A percentile compares a stretch with the other conserved stretches of the same genome.
These are phyloP conservation scores for Lutjanus campechanus DNA, from an alignment of 2,797 vertebrate genomes.

Conservation along the genomic window DNA sequence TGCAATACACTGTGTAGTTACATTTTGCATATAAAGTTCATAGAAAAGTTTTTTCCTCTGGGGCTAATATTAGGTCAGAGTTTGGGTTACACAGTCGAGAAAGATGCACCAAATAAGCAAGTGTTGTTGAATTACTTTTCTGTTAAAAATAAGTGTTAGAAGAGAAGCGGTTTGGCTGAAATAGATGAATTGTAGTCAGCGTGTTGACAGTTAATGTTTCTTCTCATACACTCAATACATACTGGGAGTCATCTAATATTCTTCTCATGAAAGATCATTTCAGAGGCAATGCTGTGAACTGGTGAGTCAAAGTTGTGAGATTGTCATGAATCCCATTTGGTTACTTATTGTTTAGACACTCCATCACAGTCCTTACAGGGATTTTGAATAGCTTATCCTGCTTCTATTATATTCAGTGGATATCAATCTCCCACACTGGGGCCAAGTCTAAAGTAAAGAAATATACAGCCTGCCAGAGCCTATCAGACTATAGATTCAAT, in stretches of 20 bases:
- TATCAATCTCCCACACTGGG: slow-evolving; percentile 66
- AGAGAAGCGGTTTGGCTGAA: slow-evolving; percentile 4
- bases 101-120: background rate
- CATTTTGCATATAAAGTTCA: background rate
- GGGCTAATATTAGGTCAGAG: background rate
- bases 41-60: background rate
- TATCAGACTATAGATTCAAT: slow-evolving; percentile 73
- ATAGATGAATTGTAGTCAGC: slow-evolving; percentile 20
- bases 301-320: slow-evolving; percentile 53
- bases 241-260: slow-evolving; percentile 47
- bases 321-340: slow-evolving; percentile 71
- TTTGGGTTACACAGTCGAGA: background rate
- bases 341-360: slow-evolving; percentile 76
- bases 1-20: background rate
- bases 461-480: slow-evolving; percentile 61
- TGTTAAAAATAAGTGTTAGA: background rate
- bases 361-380: slow-evolving; percentile 66
- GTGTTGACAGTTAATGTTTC: slow-evolving; percentile 37
- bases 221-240: slow-evolving; percentile 9
- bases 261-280: slow-evolving; percentile 43
- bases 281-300: slow-evolving; percentile 57
- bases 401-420: slow-evolving; percentile 69
- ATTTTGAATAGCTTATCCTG: slow-evolving; percentile 67
- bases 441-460: slow-evolving; percentile 66
- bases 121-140: slow-evolving; percentile 9